Evolutionary conservation across 2,797 vertebrate species (phyloP).

Genomic region (Pithecia hirsuta): DNA sequence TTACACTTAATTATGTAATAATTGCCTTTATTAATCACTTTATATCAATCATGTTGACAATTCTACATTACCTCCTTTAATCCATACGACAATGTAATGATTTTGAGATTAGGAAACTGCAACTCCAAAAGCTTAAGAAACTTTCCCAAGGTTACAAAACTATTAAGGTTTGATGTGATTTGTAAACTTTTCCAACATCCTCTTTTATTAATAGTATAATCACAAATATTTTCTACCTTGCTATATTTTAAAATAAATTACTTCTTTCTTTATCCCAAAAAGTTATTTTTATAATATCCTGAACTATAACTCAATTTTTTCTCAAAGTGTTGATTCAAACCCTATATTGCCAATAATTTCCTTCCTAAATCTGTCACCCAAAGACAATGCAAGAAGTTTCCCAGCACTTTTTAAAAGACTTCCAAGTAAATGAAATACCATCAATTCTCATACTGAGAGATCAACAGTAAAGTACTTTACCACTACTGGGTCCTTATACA

Average conservation of each 20-base stretch:
- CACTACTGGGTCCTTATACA: not conserved
- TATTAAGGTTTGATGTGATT: conserved; percentile 6
- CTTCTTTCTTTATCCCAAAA: conserved; percentile 7
- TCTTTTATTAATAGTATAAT: not conserved
- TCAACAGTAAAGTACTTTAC: not conserved
- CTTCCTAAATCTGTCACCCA: not conserved
- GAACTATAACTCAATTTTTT: not conserved
- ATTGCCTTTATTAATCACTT: conserved; percentile 32
- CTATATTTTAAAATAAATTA: not conserved
- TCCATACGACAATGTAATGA: not conserved
- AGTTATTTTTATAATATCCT: not conserved
- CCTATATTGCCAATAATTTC: not conserved
- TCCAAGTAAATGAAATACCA: conserved; percentile 25
- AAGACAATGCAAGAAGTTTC: not conserved
- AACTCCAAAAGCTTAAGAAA: conserved; percentile 25
- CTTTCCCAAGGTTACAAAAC: not conserved
- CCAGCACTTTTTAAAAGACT: not conserved
- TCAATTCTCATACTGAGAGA: not conserved
- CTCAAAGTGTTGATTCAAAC: conserved; percentile 14
- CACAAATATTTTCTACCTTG: not conserved
- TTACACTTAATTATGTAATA: not conserved
- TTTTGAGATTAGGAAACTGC: conserved; percentile 25
- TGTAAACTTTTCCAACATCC: not conserved
- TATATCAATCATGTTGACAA: not conserved
- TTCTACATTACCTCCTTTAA: conserved; percentile 34